A percentile compares a stretch with the other conserved stretches of the same genome.
These are phyloP conservation scores for Listrodromus nycthemerus DNA, from an alignment of 2,888 invertebrate genomes.

Conservation along the genomic window DNA sequence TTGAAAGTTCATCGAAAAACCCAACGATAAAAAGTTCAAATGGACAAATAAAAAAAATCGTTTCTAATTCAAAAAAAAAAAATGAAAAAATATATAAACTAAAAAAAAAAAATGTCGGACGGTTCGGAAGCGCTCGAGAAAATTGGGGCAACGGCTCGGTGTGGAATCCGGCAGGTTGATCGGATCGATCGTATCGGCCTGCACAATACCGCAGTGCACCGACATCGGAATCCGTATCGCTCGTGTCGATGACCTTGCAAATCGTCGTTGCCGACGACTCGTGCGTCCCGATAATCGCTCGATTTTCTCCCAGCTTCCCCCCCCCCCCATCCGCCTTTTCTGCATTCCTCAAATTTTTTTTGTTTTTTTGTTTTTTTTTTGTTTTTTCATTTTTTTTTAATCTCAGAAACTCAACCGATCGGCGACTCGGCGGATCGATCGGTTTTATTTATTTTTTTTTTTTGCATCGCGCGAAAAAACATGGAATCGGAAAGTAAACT, in stretches of 20 bases:
- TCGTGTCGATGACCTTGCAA: slow-evolving; percentile 39
- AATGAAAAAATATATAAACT: no score
- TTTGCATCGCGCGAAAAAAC: neutral
- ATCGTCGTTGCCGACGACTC: neutral
- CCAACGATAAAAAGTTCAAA: neutral
- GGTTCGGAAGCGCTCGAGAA: slow-evolving; percentile 4
- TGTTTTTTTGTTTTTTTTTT: neutral
- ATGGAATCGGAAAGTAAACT: slow-evolving; percentile 23
- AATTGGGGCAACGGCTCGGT: slow-evolving; percentile 27
- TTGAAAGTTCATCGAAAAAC: slow-evolving; percentile 53
- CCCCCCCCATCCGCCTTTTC: neutral
- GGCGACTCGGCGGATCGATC: slow-evolving; percentile 19
- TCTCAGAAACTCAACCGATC: neutral
- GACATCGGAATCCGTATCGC: neutral
- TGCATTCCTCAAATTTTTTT: neutral
- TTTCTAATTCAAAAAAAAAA: neutral
- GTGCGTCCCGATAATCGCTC: neutral
- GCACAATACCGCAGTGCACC: slow-evolving; percentile 14
- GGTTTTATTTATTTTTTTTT: neutral
- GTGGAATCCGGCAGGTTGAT: slow-evolving; percentile 44
- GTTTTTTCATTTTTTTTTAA: neutral
- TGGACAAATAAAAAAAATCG: neutral
- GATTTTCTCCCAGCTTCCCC: neutral
- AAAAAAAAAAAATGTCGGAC: neutral
- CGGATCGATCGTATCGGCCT: slow-evolving; percentile 25